A percentile compares a stretch with the other conserved stretches of the same genome.
These are phyloP conservation scores for Geotrupes spiniger DNA, from an alignment of 2,888 invertebrate genomes.

Conservation along the genomic window DNA sequence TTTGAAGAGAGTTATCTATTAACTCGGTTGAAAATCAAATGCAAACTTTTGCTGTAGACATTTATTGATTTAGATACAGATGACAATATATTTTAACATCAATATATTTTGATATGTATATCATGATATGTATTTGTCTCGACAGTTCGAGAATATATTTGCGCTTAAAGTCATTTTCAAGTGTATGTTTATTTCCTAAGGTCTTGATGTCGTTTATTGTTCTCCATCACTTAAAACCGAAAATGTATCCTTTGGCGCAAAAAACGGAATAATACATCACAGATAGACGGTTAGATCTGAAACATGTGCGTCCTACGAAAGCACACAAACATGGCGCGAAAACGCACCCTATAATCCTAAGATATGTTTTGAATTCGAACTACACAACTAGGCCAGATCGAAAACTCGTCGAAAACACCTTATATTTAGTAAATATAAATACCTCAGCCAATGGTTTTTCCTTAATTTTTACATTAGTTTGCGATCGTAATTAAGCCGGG, in stretches of 20 bases:
- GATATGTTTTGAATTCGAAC: constrained; percentile 30
- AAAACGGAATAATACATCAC: constrained; percentile 41
- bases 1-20: no score
- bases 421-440: constrained; percentile 40
- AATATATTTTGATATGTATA: constrained; percentile 49
- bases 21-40: no score
- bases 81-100: constrained; percentile 47
- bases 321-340: constrained; percentile 29
- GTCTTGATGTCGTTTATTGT: background rate
- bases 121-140: constrained; percentile 47
- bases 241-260: constrained; percentile 10
- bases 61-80: constrained; percentile 46
- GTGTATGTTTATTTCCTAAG: no score
- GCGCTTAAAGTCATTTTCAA: constrained; percentile 19
- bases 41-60: constrained; percentile 46
- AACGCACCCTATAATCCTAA: constrained; percentile 31
- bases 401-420: constrained; percentile 40
- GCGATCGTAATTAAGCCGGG: constrained; percentile 17
- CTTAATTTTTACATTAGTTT: constrained; percentile 18
- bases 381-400: constrained; percentile 43
- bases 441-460: constrained; percentile 44
- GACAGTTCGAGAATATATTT: constrained; percentile 33
- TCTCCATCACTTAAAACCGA: background rate
- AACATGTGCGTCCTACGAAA: constrained; percentile 36
- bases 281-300: constrained; percentile 47